Percentiles rank a stretch among this genome's conserved stretches.
phyloP scores from a whole-genome alignment of 2,113 vertebrate genomes.

The Apeltes quadracus region DNA sequence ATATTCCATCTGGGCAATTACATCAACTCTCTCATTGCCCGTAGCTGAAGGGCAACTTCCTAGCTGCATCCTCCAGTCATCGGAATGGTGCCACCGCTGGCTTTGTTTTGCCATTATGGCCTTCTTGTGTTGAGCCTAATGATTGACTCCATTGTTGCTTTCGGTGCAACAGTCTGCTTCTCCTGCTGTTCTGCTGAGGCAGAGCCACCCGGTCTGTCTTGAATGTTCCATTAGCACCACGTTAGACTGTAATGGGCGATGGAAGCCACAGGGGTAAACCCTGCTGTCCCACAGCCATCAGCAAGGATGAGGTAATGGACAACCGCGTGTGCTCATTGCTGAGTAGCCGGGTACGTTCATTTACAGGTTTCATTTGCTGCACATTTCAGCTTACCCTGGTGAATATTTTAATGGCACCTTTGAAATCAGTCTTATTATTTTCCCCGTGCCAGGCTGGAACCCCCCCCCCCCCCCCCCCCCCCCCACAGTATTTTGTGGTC shows the following conservation, averaged over 20 bases:
- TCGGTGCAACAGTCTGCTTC: conserved; percentile 4
- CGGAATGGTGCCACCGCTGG: conserved; percentile 5
- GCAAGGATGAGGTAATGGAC: conserved; percentile 60
- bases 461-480: no score
- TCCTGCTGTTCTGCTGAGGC: conserved; percentile 28
- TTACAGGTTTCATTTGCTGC: conserved; percentile 52
- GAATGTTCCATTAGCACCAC: conserved; percentile 57
- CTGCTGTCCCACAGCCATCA: conserved; percentile 12
- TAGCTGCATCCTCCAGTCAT: conserved; percentile 17
- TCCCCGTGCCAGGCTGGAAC: neutral
- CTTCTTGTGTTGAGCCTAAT: conserved; percentile 15
- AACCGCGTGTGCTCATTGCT: conserved; percentile 31
- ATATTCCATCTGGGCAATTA: conserved; percentile 1
- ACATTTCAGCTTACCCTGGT: conserved; percentile 19
- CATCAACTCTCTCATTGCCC: neutral
- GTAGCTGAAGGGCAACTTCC: conserved; percentile 13
- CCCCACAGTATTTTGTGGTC: no score
- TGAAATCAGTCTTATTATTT: conserved; percentile 5
- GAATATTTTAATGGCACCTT: conserved; percentile 41
- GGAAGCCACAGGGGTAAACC: conserved; percentile 48
- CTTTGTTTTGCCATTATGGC: conserved; percentile 25
- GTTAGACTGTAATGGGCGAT: conserved; percentile 54
- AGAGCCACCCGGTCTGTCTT: conserved; percentile 50
- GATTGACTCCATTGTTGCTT: conserved; percentile 31
- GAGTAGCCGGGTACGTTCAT: conserved; percentile 36